Conservation (phyloP, 2,888 invertebrate species). For the Cephonodes hylas region DNA sequence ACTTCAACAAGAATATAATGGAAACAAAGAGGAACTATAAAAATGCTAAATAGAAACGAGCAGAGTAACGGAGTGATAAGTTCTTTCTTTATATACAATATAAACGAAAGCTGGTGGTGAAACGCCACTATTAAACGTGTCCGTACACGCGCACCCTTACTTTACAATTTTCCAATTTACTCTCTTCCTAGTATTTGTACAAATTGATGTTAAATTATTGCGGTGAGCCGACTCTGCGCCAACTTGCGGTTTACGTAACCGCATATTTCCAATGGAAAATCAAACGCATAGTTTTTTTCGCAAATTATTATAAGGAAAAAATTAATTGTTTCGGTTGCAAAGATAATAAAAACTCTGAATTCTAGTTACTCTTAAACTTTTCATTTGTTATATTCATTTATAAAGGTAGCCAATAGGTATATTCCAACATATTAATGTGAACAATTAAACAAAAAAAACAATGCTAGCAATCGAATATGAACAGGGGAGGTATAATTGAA, state of each 20-base stretch:
- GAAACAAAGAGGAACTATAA: neutral
- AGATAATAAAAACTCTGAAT: too few species aligned
- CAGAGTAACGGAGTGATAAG: neutral
- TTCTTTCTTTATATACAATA: neutral
- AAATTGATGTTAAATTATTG: constrained; percentile 34
- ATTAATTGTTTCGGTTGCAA: too few species aligned
- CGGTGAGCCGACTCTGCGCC: constrained; percentile 35
- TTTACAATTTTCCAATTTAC: constrained; percentile 14
- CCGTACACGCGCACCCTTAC: neutral
- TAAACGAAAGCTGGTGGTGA: neutral
- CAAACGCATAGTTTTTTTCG: neutral
- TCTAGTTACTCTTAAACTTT: too few species aligned
- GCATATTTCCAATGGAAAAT: constrained; percentile 22
- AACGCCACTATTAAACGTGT: neutral
- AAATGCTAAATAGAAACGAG: neutral
- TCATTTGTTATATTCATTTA: too few species aligned
- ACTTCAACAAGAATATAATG: neutral
- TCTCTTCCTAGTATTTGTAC: constrained; percentile 22
- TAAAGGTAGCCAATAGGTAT: too few species aligned
- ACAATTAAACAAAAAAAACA: constrained; percentile 17
- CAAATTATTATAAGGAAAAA: neutral
- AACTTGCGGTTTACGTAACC: constrained; percentile 42
- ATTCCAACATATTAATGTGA: neutral
- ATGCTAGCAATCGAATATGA: constrained; percentile 53
- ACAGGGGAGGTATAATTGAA: constrained; percentile 46